Evolutionary conservation across 2,888 invertebrate species (phyloP).

Genomic region (Drosophila siamana): DNA sequence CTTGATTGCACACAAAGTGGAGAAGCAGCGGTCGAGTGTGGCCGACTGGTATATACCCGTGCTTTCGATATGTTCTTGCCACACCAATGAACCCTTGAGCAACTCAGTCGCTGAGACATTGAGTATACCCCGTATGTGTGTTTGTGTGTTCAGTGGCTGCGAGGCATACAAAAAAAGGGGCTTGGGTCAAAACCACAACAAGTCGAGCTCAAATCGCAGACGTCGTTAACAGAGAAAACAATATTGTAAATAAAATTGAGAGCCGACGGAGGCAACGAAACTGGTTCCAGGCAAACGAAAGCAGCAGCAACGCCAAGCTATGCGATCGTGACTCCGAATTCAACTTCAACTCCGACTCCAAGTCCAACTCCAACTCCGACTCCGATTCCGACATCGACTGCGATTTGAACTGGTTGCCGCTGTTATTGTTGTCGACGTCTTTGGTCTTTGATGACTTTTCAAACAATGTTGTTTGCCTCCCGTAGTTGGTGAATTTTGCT

Average conservation of each 20-base stretch:
- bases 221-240: slow-evolving; percentile 80
- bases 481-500: slow-evolving; percentile 49
- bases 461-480: slow-evolving; percentile 66
- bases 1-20: slow-evolving; percentile 72
- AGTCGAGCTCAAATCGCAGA: slow-evolving; percentile 41
- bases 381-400: slow-evolving; percentile 15
- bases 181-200: slow-evolving; percentile 78
- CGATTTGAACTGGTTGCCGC: slow-evolving; percentile 20
- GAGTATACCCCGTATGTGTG: not conserved
- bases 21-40: not conserved
- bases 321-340: slow-evolving; percentile 65
- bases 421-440: slow-evolving; percentile 54
- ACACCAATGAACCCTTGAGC: too few relatives aligned
- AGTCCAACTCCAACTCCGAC: slow-evolving; percentile 33
- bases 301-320: slow-evolving; percentile 52
- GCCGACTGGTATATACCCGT: too few relatives aligned
- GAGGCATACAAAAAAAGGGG: slow-evolving; percentile 66
- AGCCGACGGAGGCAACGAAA: too few relatives aligned
- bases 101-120: too few relatives aligned
- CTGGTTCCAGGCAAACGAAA: slow-evolving; percentile 71
- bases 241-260: slow-evolving; percentile 81
- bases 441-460: slow-evolving; percentile 80
- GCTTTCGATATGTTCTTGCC: too few relatives aligned
- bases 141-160: not conserved
- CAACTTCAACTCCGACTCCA: not conserved